These are phyloP conservation scores for Chymomyza amoena DNA, from an alignment of 2,888 invertebrate genomes.

Conservation along the genomic window DNA sequence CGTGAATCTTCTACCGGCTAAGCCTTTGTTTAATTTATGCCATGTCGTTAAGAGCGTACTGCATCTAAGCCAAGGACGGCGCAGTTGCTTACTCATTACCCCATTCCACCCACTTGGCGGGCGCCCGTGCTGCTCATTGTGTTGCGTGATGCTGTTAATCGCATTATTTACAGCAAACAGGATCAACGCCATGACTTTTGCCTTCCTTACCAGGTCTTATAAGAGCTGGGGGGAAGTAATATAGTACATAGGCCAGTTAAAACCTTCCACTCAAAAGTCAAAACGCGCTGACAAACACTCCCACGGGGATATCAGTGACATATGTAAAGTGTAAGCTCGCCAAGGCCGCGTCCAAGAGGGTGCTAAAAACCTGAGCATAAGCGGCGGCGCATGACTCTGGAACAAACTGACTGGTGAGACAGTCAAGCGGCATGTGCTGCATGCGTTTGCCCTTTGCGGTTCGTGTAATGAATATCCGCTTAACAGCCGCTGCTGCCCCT, in stretches of 20 bases:
- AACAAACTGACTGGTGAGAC: constrained; percentile 30
- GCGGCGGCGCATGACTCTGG: constrained; percentile 72
- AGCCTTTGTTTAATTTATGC: constrained; percentile 24
- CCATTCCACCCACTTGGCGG: background rate
- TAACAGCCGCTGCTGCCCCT: constrained; percentile 38
- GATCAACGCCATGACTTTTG: constrained; percentile 78
- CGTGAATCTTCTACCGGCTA: background rate
- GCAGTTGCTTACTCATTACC: constrained; percentile 53
- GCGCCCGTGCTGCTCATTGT: constrained; percentile 10
- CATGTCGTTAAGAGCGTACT: constrained; percentile 1
- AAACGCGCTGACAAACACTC: constrained; percentile 73
- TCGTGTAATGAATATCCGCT: constrained; percentile 77
- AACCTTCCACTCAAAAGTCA: constrained; percentile 49
- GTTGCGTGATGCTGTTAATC: constrained; percentile 77
- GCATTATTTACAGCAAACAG: constrained; percentile 79
- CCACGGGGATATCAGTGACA: constrained; percentile 80
- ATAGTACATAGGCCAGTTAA: background rate
- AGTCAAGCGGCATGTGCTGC: constrained; percentile 30
- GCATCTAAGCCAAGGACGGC: background rate
- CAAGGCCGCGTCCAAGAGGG: constrained; percentile 65
- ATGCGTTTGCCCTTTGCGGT: constrained; percentile 65
- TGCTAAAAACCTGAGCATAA: constrained; percentile 76
- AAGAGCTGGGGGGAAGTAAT: background rate
- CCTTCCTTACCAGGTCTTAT: constrained; percentile 13
- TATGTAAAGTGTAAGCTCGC: constrained; percentile 78